A percentile compares a stretch with the other conserved stretches of the same genome.
phyloP scores from a whole-genome alignment of 2,888 invertebrate genomes.

The Holacanthella duospinosa region DNA sequence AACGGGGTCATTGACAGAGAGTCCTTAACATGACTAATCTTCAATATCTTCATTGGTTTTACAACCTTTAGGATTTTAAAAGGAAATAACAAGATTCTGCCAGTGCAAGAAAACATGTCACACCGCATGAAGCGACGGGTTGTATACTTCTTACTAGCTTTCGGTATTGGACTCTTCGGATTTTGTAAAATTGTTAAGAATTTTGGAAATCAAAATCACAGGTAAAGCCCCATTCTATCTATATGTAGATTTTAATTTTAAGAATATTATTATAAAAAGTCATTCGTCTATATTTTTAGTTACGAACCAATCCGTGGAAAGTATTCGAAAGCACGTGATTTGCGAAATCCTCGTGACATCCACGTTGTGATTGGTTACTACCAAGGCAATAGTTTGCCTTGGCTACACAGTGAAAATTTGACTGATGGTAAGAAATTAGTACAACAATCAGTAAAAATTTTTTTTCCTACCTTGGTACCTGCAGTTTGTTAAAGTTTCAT shows the following conservation, averaged over 20 bases:
- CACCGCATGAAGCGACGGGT: neutral
- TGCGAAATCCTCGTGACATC: slow-evolving; percentile 49
- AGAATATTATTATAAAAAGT: neutral
- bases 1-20: too few species aligned
- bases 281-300: neutral
- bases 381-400: slow-evolving; percentile 57
- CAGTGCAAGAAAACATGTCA: neutral
- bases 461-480: neutral
- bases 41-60: too few species aligned
- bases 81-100: too few species aligned
- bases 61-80: too few species aligned
- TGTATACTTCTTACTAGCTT: neutral
- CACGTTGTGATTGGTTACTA: slow-evolving; percentile 80
- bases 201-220: too few species aligned
- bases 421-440: slow-evolving; percentile 54
- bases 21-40: too few species aligned
- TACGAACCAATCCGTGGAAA: neutral
- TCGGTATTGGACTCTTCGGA: neutral
- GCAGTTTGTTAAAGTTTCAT: too few species aligned
- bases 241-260: neutral
- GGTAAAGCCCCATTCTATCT: neutral
- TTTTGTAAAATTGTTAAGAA: neutral
- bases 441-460: too few species aligned
- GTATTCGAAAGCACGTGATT: neutral
- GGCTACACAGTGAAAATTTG: slow-evolving; percentile 53